Percentiles rank a stretch among this genome's conserved stretches.
These are phyloP conservation scores for Accipiter cooperii DNA, from an alignment of 2,113 vertebrate genomes.

Conservation along the genomic window DNA sequence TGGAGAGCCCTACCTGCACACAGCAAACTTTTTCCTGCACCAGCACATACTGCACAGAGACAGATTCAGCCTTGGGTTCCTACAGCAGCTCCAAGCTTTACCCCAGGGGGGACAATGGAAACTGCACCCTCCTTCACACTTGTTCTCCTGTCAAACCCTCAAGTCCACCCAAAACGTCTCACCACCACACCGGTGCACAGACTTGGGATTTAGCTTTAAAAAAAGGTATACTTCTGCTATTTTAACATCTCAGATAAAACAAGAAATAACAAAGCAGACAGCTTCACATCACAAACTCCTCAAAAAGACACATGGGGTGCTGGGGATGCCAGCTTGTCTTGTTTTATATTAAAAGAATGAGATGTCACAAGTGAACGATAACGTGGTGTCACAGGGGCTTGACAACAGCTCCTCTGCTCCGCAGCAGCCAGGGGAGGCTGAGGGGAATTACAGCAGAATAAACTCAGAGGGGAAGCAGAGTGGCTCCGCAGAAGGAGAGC, in stretches of 20 bases:
- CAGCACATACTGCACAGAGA: no score
- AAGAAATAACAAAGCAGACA: neutral
- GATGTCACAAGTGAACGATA: neutral
- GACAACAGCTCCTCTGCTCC: neutral
- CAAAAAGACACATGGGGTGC: neutral
- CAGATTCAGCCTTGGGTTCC: neutral
- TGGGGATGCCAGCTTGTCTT: neutral
- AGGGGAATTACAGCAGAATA: neutral
- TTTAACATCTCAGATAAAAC: neutral
- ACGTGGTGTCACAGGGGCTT: neutral
- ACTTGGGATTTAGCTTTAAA: neutral
- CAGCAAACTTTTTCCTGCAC: no score
- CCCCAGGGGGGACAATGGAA: accelerated
- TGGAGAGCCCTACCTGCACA: neutral
- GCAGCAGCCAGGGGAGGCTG: neutral
- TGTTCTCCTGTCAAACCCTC: neutral
- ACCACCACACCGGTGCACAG: neutral
- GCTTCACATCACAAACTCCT: neutral
- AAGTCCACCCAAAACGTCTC: neutral
- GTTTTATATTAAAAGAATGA: neutral
- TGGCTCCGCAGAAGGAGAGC: neutral
- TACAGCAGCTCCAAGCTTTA: neutral
- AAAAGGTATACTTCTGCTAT: neutral
- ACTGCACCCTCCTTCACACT: neutral
- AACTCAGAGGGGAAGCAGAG: neutral